A percentile compares a stretch with the other conserved stretches of the same genome.
Conservation (phyloP, 2,113 vertebrate species). For the Myotis yumanensis region DNA sequence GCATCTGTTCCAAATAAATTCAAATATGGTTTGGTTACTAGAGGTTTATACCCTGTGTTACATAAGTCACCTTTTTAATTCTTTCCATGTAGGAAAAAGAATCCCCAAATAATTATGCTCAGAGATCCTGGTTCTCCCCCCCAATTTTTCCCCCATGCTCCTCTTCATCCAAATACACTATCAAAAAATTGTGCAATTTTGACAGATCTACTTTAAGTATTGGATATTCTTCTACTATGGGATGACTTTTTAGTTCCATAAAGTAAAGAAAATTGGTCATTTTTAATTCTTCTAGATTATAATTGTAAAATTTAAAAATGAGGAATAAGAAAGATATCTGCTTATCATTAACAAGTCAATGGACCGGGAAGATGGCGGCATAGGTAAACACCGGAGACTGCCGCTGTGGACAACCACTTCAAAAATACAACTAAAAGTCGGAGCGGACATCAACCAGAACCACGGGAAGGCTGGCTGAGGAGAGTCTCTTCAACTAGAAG, state of each 20-base stretch:
- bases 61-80: not conserved
- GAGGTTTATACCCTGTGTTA: not conserved
- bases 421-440: too few relatives aligned
- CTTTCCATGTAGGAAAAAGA: not conserved
- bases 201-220: not conserved
- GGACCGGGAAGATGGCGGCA: too few relatives aligned
- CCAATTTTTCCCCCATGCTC: too few relatives aligned
- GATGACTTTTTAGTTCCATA: not conserved
- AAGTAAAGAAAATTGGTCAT: not conserved
- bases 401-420: too few relatives aligned
- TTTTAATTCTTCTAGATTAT: conserved; percentile 44
- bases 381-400: too few relatives aligned
- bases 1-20: conserved; percentile 23
- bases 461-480: too few relatives aligned
- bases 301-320: conserved; percentile 10
- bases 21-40: not conserved
- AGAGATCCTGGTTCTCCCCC: not conserved
- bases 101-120: not conserved
- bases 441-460: too few relatives aligned
- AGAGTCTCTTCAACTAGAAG: too few relatives aligned
- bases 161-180: not conserved
- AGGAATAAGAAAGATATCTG: not conserved
- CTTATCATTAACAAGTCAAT: too few relatives aligned
- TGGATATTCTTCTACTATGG: not conserved
- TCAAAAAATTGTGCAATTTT: not conserved